A percentile compares a stretch with the other conserved stretches of the same genome.
These are phyloP conservation scores for Enoplosus armatus DNA, from an alignment of 2,797 vertebrate genomes.

Conservation along the genomic window DNA sequence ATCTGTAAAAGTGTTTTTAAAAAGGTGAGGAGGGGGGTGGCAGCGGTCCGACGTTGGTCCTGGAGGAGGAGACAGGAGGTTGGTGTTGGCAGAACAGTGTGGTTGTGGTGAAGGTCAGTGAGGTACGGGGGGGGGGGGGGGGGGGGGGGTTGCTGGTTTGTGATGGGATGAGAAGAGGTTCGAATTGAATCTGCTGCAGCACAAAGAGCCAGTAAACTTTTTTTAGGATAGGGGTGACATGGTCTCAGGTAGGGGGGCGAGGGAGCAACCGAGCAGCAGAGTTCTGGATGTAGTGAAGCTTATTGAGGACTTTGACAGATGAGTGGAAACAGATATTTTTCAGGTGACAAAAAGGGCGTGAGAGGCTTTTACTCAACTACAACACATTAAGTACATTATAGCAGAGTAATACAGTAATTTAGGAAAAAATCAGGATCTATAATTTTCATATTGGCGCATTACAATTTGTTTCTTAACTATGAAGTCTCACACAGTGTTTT, in stretches of 20 bases:
- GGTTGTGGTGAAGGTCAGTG: constrained; percentile 47
- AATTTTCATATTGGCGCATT: background rate
- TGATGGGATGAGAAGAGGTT: too few species aligned
- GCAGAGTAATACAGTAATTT: background rate
- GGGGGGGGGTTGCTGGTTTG: background rate
- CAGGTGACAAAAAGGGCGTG: background rate
- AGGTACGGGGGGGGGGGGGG: background rate
- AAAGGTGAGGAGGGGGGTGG: constrained; percentile 11
- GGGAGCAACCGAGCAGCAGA: background rate
- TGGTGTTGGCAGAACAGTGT: constrained; percentile 43
- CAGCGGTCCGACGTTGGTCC: constrained; percentile 19
- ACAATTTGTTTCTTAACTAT: background rate
- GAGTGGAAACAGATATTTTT: too few species aligned
- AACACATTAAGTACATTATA: background rate
- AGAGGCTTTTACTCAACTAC: background rate
- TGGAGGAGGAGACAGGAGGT: constrained; percentile 11
- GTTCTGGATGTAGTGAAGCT: background rate
- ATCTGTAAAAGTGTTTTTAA: constrained; percentile 4
- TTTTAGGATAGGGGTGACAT: background rate
- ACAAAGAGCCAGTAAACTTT: constrained; percentile 14
- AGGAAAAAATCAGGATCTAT: background rate
- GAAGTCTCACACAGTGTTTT: background rate
- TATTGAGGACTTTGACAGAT: too few species aligned
- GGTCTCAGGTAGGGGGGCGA: background rate
- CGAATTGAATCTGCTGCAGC: background rate